These are phyloP conservation scores for Emydocephalus ijimae DNA, from an alignment of 2,113 vertebrate genomes.

Conservation along the genomic window DNA sequence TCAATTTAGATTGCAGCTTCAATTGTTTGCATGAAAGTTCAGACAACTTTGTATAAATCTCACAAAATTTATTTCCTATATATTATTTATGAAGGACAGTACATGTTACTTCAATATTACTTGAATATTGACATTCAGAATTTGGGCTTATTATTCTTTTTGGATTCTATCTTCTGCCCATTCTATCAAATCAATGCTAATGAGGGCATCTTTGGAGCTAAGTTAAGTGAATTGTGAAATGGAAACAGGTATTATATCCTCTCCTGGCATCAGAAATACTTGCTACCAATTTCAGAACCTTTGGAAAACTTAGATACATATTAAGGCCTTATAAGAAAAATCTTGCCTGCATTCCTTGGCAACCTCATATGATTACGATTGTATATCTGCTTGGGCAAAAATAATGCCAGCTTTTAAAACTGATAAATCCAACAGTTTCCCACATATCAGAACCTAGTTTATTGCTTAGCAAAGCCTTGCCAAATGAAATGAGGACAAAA, in stretches of 20 bases:
- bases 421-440: neutral
- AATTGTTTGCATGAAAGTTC: neutral
- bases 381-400: neutral
- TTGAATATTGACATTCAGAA: neutral
- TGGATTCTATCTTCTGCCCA: neutral
- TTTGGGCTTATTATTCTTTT: neutral
- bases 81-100: neutral
- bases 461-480: neutral
- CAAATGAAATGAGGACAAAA: neutral
- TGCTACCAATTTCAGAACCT: neutral
- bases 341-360: neutral
- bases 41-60: neutral
- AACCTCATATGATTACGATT: neutral
- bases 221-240: neutral
- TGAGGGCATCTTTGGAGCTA: neutral
- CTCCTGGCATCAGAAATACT: neutral
- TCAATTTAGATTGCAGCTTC: neutral
- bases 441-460: neutral
- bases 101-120: neutral
- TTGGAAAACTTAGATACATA: neutral
- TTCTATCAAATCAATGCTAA: neutral
- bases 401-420: neutral
- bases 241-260: neutral
- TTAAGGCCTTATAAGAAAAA: neutral
- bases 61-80: neutral